Conservation (phyloP, 2,113 vertebrate species). For the Picathartes gymnocephalus region DNA sequence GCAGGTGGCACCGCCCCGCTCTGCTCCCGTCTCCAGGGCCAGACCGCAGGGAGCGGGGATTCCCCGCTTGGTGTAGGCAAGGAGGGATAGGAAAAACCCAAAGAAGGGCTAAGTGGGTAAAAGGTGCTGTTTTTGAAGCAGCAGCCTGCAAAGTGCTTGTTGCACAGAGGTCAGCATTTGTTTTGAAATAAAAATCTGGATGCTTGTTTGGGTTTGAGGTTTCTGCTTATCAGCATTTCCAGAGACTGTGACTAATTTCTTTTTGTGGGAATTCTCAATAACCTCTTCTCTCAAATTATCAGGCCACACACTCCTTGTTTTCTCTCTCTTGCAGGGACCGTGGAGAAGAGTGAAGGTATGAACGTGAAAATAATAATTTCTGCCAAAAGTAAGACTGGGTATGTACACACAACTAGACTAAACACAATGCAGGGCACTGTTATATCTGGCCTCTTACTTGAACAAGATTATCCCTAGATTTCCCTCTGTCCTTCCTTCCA, state of each 20-base stretch:
- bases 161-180: background rate
- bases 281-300: background rate
- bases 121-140: background rate
- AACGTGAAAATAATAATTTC: background rate
- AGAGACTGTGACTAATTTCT: background rate
- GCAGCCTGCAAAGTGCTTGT: background rate
- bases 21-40: accelerated
- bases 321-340: background rate
- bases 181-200: background rate
- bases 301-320: background rate
- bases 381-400: background rate
- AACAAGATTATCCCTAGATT: background rate
- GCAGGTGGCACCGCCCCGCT: background rate
- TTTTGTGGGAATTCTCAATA: background rate
- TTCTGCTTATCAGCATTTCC: background rate
- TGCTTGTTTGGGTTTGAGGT: background rate
- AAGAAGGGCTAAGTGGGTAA: background rate
- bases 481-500: background rate
- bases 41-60: background rate
- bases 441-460: background rate
- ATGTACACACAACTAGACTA: background rate
- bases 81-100: background rate
- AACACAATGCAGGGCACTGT: background rate
- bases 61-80: background rate
- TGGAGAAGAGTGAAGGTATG: background rate